Conservation (phyloP, 2,888 invertebrate genomes). For the Lissonota sp. region DNA sequence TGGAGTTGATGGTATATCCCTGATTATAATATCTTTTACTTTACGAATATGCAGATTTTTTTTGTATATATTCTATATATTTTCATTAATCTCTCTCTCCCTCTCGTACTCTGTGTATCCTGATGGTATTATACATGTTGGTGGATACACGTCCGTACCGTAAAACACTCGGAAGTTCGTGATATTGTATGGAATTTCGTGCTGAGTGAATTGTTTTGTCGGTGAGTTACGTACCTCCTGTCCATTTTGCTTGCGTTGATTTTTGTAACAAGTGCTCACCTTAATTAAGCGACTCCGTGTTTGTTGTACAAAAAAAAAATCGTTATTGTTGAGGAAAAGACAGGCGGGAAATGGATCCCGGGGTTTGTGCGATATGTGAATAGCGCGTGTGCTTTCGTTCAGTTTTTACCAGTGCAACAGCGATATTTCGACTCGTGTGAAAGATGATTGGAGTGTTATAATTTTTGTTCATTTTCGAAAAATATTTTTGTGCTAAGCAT, state of each 20-base stretch:
- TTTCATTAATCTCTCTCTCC: conserved; percentile 37
- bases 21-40: conserved; percentile 59
- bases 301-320: conserved; percentile 19
- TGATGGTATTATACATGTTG: conserved; percentile 18
- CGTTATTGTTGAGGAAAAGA: not conserved
- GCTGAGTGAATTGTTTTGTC: not conserved
- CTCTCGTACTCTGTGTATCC: conserved; percentile 6
- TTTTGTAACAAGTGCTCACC: conserved; percentile 40
- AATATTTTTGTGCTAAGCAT: conserved; percentile 11
- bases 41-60: conserved; percentile 43
- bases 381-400: conserved; percentile 18
- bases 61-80: conserved; percentile 31
- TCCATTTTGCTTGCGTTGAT: conserved; percentile 28
- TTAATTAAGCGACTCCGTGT: conserved; percentile 27
- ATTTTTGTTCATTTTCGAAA: not conserved
- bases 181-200: conserved; percentile 41
- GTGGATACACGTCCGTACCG: conserved; percentile 9
- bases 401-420: conserved; percentile 10
- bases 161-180: conserved; percentile 17
- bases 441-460: conserved; percentile 23
- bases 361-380: not conserved
- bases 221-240: conserved; percentile 15
- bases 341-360: not conserved
- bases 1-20: conserved; percentile 58
- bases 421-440: conserved; percentile 9